Conservation (phyloP, 2,888 invertebrate species). For the Hypomecis atomaria region DNA sequence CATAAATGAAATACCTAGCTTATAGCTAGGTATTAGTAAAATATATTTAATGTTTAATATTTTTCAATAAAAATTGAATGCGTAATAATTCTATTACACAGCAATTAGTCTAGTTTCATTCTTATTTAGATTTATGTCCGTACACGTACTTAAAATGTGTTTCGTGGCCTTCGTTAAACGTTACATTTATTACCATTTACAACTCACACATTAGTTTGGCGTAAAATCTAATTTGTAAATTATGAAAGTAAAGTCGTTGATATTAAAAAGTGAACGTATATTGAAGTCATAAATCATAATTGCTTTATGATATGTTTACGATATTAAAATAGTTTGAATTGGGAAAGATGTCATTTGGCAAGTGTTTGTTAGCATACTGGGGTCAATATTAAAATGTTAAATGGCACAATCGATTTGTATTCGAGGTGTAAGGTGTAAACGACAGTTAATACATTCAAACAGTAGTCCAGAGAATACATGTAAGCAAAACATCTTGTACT, state of each 20-base stretch:
- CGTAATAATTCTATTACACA: conserved; percentile 4
- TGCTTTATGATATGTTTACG: conserved; percentile 7
- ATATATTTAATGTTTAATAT: background rate
- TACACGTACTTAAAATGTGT: conserved; percentile 11
- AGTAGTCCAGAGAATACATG: too few relatives aligned
- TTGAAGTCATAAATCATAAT: conserved; percentile 28
- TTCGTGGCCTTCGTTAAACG: conserved; percentile 14
- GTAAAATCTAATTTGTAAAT: conserved; percentile 31
- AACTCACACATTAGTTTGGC: conserved; percentile 18
- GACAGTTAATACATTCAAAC: conserved; percentile 21
- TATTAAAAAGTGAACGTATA: conserved; percentile 33
- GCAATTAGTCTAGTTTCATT: conserved; percentile 17
- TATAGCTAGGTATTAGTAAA: background rate
- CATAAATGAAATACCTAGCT: background rate
- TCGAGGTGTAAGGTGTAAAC: conserved; percentile 51
- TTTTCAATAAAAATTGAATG: conserved; percentile 1
- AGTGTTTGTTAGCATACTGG: conserved; percentile 21
- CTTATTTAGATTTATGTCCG: conserved; percentile 5
- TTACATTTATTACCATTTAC: conserved; percentile 25
- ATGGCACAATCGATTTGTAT: conserved; percentile 56
- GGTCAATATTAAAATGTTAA: conserved; percentile 31
- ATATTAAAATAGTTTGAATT: conserved; percentile 19
- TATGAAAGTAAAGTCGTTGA: conserved; percentile 26
- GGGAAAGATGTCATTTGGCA: conserved; percentile 21
- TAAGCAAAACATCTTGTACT: too few relatives aligned